Evolutionary conservation across 2,888 invertebrate genomes (phyloP).

Genomic region (Heteromyza rotundicornis): DNA sequence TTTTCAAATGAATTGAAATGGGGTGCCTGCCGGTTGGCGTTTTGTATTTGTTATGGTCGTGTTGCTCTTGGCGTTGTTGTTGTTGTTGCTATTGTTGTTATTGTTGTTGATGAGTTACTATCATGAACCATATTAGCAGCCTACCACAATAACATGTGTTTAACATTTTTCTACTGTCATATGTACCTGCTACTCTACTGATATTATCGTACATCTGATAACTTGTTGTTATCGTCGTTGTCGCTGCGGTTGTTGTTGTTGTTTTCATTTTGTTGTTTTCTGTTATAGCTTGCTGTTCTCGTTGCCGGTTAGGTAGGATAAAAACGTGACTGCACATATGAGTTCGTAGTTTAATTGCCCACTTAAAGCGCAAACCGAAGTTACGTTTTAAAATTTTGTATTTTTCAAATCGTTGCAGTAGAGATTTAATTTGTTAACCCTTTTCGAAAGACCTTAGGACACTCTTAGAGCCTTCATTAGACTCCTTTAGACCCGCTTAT

Average conservation of each 20-base stretch:
- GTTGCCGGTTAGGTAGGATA: too few relatives aligned
- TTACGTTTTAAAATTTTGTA: too few relatives aligned
- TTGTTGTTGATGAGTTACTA: background rate
- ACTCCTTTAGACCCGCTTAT: too few relatives aligned
- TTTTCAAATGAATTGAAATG: background rate
- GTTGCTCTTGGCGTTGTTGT: background rate
- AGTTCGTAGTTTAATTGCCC: too few relatives aligned
- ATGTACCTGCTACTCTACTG: background rate
- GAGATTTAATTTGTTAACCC: too few relatives aligned
- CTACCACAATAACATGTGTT: constrained; percentile 29
- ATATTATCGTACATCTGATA: background rate
- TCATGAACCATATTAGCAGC: constrained; percentile 23
- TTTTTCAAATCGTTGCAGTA: too few relatives aligned
- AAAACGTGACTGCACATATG: too few relatives aligned
- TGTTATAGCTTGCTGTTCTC: constrained; percentile 8
- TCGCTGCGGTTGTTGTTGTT: background rate
- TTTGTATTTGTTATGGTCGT: background rate
- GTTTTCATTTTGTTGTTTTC: background rate
- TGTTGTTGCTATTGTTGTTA: constrained; percentile 1
- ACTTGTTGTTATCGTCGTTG: background rate
- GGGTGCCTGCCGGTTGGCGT: too few relatives aligned
- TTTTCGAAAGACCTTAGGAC: too few relatives aligned
- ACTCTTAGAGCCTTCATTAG: too few relatives aligned
- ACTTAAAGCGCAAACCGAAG: too few relatives aligned
- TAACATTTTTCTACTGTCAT: background rate